Conservation (phyloP, 2,888 invertebrate species). For the Tachystola acroxantha region DNA sequence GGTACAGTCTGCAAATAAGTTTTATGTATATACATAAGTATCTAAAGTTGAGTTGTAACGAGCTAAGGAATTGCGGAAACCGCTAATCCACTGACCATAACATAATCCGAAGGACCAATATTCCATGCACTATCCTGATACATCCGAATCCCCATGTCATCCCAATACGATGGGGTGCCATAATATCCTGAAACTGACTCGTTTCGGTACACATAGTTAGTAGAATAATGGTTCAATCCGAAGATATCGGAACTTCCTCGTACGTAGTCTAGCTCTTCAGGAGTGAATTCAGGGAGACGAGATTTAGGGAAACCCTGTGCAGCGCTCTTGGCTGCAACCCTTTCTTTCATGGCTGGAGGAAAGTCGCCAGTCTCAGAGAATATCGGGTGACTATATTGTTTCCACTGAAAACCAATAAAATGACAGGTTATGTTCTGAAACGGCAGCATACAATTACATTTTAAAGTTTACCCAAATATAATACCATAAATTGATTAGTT, state of each 20-base stretch:
- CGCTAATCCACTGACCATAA: conserved; percentile 35
- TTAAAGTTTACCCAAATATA: no score
- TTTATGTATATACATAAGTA: no score
- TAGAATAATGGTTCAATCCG: conserved; percentile 12
- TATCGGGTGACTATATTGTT: conserved; percentile 61
- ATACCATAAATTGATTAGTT: conserved; percentile 35
- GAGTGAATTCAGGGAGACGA: conserved; percentile 34
- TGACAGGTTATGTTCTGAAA: no score
- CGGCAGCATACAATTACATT: no score
- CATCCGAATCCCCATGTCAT: conserved; percentile 32
- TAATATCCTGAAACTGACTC: conserved; percentile 20
- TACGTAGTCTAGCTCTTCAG: conserved; percentile 33
- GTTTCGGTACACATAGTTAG: conserved; percentile 27
- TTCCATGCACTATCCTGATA: no score
- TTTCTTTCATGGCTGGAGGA: conserved; percentile 54
- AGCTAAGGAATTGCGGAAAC: conserved; percentile 31
- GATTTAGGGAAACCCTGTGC: conserved; percentile 35
- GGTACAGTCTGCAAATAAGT: conserved; percentile 70
- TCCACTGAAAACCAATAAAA: conserved; percentile 53
- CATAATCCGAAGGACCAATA: no score
- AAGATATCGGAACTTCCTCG: conserved; percentile 46
- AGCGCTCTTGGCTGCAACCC: conserved; percentile 45
- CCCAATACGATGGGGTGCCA: conserved; percentile 31
- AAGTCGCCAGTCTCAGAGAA: conserved; percentile 63
- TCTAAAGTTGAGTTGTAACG: conserved; percentile 44